These are phyloP conservation scores for Nezara viridula DNA, from an alignment of 2,888 invertebrate genomes.

Conservation along the genomic window DNA sequence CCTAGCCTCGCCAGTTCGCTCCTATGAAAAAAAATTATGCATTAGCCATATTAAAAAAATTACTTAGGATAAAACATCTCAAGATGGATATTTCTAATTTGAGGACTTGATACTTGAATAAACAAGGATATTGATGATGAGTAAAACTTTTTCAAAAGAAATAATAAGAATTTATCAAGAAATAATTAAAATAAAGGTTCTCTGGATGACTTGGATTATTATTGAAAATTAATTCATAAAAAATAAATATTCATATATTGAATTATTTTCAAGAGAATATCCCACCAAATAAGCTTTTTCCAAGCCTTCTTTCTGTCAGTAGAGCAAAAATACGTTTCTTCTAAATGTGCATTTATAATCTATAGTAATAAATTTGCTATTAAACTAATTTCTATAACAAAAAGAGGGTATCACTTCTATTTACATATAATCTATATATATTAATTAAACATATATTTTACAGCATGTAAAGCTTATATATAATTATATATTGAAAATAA, in stretches of 20 bases:
- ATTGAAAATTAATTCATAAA: background rate
- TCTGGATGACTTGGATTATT: background rate
- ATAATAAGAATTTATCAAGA: background rate
- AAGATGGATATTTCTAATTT: background rate
- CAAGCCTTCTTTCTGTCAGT: too few species aligned
- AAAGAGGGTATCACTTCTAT: background rate
- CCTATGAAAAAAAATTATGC: constrained; percentile 66
- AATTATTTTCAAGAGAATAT: too few species aligned
- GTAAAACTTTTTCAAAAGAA: background rate
- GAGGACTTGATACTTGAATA: background rate
- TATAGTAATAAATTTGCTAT: background rate
- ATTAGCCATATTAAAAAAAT: background rate
- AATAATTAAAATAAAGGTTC: background rate
- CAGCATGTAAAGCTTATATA: background rate
- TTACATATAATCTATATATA: background rate
- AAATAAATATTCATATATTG: too few species aligned
- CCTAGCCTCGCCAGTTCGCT: constrained; percentile 78
- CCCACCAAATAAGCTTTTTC: too few species aligned
- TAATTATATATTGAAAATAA: background rate
- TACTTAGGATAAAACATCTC: background rate
- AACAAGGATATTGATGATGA: background rate
- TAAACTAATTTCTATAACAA: background rate
- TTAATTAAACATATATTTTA: background rate
- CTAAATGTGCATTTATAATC: too few species aligned
- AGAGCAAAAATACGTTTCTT: too few species aligned